Base-by-base conservation (phyloP, 2,113 vertebrate species). In the Vulpes lagopus region DNA sequence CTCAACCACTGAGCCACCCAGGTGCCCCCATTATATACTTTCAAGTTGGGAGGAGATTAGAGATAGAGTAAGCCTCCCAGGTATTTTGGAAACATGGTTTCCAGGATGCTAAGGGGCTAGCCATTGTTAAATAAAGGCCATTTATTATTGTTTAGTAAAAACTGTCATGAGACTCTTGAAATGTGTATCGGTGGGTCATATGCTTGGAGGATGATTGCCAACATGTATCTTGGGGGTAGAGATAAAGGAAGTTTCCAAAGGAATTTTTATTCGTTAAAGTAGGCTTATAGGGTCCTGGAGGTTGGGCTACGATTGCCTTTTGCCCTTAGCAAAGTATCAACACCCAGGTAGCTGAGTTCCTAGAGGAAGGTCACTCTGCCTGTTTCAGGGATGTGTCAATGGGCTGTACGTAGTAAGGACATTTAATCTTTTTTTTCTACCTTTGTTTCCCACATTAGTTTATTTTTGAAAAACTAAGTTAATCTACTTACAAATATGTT, bases 391-490 rank as follows among this genome's bases (percentile, higher is more conserved):
- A 8, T 17, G n/a, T 69, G 19, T 69, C 65, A 69, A 10, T 19
- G 65, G 65, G 65, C 65, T 69, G 1, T 69, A 69, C 8, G 65
- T 69, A 69, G 8, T 69, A n/a, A 69, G 65, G 32, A 69, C 17
- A 69, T 69, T 19, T 69, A n/a, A 69, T n/a, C 15, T n/a, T 19
- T 69, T 69, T 69, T 69, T 67, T 67, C 64, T 67, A 27, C 32
- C 16, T 69, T 69, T 69, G 65, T 69, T 69, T n/a, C 65, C 65
- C 32, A 69, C 32, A 69, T 69, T 32, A 69, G 8, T 81, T 86
- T 57, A 67, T 53, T 59, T 64, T 27, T 51, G 65, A 95, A 65
- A 86, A 93, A 93, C 85, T 59, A 92, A 83, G 19, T 80, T 35
- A 20, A 30, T 38, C 49, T 80, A 30, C 49, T 89, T 62, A 60